Evolutionary conservation across 2,888 invertebrate species (phyloP).

Genomic region (Yponomeuta malinellus): DNA sequence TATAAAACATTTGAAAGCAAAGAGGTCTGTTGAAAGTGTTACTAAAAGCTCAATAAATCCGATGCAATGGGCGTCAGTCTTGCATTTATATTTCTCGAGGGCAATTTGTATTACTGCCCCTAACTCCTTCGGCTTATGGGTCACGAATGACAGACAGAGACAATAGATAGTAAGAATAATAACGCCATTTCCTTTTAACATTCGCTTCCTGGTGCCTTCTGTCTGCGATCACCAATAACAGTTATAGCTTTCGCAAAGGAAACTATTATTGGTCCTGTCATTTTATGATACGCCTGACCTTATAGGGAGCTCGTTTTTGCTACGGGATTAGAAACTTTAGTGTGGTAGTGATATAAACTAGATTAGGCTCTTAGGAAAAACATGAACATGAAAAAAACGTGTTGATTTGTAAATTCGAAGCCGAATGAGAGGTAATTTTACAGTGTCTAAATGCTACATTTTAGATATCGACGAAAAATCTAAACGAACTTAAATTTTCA

Average conservation of each 20-base stretch:
- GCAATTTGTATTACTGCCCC: constrained; percentile 3
- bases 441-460: too few species aligned
- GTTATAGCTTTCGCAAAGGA: constrained; percentile 13
- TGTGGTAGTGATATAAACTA: neutral
- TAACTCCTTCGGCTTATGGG: neutral
- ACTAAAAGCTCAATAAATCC: too few species aligned
- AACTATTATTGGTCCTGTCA: constrained; percentile 10
- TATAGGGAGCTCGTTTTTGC: neutral
- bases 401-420: too few species aligned
- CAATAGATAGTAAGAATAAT: constrained; percentile 14
- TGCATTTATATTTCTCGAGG: constrained; percentile 20
- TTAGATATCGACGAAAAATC: too few species aligned
- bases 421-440: too few species aligned
- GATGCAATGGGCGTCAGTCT: neutral
- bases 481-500: too few species aligned
- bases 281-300: constrained; percentile 11
- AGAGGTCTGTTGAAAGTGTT: too few species aligned
- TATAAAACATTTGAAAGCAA: too few species aligned
- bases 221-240: constrained; percentile 9
- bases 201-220: constrained; percentile 10
- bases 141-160: constrained; percentile 2
- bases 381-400: too few species aligned
- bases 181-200: constrained; percentile 10
- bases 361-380: neutral
- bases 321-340: neutral